Base-by-base conservation (phyloP, 1,140 invertebrate species). In the Drosophila equinoxialis region DNA sequence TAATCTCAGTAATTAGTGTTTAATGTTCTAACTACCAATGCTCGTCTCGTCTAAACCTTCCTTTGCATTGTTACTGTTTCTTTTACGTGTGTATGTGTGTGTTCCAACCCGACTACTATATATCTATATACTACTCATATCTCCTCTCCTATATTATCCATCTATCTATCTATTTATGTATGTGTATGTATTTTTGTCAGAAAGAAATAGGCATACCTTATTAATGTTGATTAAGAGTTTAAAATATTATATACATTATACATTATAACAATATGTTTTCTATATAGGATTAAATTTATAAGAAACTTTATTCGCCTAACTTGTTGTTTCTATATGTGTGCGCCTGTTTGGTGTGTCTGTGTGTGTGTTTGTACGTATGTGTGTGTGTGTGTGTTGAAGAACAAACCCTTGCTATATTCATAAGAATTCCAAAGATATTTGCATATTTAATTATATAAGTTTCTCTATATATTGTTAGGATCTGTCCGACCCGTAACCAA, bases 401-500 rank as follows among this genome's bases (percentile, higher is more conserved):
- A 67, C 45, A 68, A 77, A 70, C 55, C 30, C 70, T 33, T 77
- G 70, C 30, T 30, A 77, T 74, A 65, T 54, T 39, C 67, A 42
- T 77, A 77, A 77, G 73, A 65, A 74, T 70, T 60, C 59, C 55
- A 42, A 57, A 41, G 30, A 45, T 41, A 71, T n/a, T 35, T 67
- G 20, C 20, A 23, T 23, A 54, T 69, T 54, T 60, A 14, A 17
- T 14, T 57, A 45, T 37, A 66, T 66, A 75, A 75, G 73, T 75
- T 59, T 55, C 59, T 39, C n/a, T 39, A 11, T 37, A 60, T 65
- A 17, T 11, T 39, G 11, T 11, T 20, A 35, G 58, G 14, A 60
- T 60, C 14, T 23, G 35, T 39, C 33, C 14, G 37, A 74, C 71
- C 69, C 69, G 41, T n/a, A 62, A 62, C 11, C 11, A 10, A 5